Base-by-base conservation (phyloP, 2,113 vertebrate species). In the Syrrhaptes paradoxus region DNA sequence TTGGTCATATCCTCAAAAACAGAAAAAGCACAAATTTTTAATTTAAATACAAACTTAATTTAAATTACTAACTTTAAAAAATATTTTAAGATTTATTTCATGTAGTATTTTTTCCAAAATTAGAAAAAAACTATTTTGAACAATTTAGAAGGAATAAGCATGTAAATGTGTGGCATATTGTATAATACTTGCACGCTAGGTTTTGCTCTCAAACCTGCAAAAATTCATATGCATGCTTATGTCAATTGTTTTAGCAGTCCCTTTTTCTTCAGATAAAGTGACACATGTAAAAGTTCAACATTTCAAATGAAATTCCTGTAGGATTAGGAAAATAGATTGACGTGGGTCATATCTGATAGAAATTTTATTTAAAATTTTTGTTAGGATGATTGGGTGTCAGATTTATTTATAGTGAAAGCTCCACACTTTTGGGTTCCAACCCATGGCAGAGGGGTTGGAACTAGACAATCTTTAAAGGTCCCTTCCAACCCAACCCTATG, bases 151-250 rank as follows among this genome's bases (percentile, higher is more conserved):
- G 25, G n/a, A 80, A 83, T 41, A 34, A 84, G 24, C 1, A 0
- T 10, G 4, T 43, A 52, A 62, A 67, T 10, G 9, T 26, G n/a
- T 3, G 2, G 45, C 14, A 43, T 34, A 41, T 6, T 41, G n/a
- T n/a, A 13, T 32, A 70, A 36, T 17, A 86, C 8, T 70, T 0
- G 0, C 7, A 9, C 11, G 19, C 38, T 29, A 46, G 22, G 17
- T 43, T 87, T 70, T 78, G 17, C 36, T 80, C 68, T 71, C 51
- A 89, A 74, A 92, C 20, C 8, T 63, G 29, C 26, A 89, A 80
- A 66, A 45, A 63, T 7, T 62, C 6, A 1, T 38, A 11, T 4
- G 15, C 58, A 38, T n/a, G 13, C 13, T 67, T 55, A 59, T 11
- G 15, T 32, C 45, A 82, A 78, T 36, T 55, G 24, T 77, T 66